Base-by-base conservation (phyloP, 2,797 vertebrate species). In the Hylomyscus alleni region DNA sequence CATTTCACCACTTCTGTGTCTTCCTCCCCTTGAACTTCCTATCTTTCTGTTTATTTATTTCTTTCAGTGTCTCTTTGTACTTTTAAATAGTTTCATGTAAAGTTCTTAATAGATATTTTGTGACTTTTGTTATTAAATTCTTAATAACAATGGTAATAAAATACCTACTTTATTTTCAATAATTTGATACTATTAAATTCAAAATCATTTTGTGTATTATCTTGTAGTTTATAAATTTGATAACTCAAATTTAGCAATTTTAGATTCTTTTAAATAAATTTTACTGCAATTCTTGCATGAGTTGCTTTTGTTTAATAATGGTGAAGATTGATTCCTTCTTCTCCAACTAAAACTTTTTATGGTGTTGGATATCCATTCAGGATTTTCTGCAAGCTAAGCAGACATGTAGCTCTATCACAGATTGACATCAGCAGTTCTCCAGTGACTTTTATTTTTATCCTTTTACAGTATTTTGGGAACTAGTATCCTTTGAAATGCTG, bases 381-480 rank as follows among this genome's bases (percentile, higher is more conserved):
- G 40, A 31, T 15, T 90, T 67, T 80, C 24, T 14, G 12, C 0
- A 77, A 8, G 10, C 24, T 80, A 62, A 15, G 22, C 13, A 37
- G 13, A 12, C 31, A 24, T 50, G 58, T n/a, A 65, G 3, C 4
- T 78, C 12, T 31, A 24, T 24, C 44, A 50, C 40, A 24, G 44
- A 54, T 17, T 31, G 52, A 3, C 20, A 50, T 52, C 14, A 9
- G 11, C 4, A 77, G 44, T 3, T 24, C 44, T 65, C 7, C 1
- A 75, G 72, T 50, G 31, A 47, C 40, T 93, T 94, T 65, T 52
- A 88, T 20, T 87, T 91, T 91, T 9, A 84, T 75, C 19, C 17
- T 62, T 20, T 34, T 34, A 15, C 52, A 78, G 9, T 47, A 40
- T 52, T 62, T 37, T 1, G 50, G 24, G 62, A 15, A 29, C 12